A percentile compares a stretch with the other conserved stretches of the same genome.
Evolutionary conservation across 2,113 vertebrate genomes (phyloP).

Genomic region (Lycaon pictus): DNA sequence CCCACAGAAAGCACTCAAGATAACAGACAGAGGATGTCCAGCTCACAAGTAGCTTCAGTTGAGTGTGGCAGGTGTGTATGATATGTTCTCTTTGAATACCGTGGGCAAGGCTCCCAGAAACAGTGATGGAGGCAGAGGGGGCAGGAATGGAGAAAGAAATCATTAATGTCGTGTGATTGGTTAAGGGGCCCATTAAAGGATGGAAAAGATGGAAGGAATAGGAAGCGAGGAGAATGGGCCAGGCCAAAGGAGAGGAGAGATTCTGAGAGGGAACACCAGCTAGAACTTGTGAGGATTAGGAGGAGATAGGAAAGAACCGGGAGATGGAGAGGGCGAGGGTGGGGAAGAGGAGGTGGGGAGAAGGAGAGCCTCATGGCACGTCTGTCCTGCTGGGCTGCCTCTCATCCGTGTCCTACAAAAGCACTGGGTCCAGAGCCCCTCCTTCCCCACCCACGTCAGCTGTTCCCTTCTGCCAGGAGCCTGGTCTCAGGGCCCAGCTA

Average conservation of each 20-base stretch:
- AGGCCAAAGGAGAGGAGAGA: neutral
- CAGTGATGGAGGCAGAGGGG: neutral
- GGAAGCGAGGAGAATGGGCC: neutral
- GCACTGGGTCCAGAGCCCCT: rapidly evolving
- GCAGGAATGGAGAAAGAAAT: neutral
- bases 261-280: neutral
- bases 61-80: neutral
- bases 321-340: neutral
- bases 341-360: neutral
- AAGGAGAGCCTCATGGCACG: rapidly evolving
- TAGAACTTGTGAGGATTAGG: neutral
- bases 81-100: neutral
- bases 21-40: constrained; percentile 7
- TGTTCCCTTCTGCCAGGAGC: rapidly evolving
- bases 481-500: neutral
- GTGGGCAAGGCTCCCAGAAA: neutral
- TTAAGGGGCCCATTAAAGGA: neutral
- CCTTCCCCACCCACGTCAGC: neutral
- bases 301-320: neutral
- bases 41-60: neutral
- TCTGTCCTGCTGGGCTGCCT: rapidly evolving
- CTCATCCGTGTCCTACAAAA: neutral
- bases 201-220: neutral
- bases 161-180: no score
- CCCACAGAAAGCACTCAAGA: constrained; percentile 22